Evolutionary conservation across 2,888 invertebrate genomes (phyloP).

Genomic region (Eupithecia abbreviata): DNA sequence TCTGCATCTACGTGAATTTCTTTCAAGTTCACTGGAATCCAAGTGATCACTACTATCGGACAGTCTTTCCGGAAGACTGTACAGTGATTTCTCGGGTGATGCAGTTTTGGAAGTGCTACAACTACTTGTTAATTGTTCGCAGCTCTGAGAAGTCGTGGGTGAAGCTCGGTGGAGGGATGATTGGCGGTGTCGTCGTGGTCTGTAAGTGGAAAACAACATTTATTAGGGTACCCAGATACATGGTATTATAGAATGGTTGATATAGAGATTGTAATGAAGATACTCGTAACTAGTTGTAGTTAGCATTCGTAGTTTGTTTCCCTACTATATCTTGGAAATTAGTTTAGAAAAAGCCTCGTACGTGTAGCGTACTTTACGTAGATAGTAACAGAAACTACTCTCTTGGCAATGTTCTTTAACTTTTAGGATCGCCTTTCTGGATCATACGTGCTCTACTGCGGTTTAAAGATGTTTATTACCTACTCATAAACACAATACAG

Average conservation of each 20-base stretch:
- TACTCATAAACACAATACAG: too few relatives aligned
- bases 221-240: not conserved
- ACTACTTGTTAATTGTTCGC: conserved; percentile 75
- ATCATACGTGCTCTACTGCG: not conserved
- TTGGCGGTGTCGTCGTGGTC: conserved; percentile 78
- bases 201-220: conserved; percentile 53
- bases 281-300: not conserved
- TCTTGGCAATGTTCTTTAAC: not conserved
- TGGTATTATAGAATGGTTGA: conserved; percentile 9
- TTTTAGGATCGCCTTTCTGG: too few relatives aligned
- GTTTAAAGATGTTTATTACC: too few relatives aligned
- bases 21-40: conserved; percentile 65
- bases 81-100: conserved; percentile 75
- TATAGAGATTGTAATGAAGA: not conserved
- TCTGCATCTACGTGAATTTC: conserved; percentile 77
- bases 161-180: conserved; percentile 73
- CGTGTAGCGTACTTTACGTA: not conserved
- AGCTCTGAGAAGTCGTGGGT: conserved; percentile 72
- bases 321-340: not conserved
- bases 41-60: conserved; percentile 73
- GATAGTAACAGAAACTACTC: not conserved
- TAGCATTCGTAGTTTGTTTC: not conserved
- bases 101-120: conserved; percentile 71
- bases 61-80: conserved; percentile 75
- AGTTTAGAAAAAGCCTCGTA: not conserved